Conservation (phyloP, 2,797 vertebrate genomes). For the Threskiornis aethiopicus region DNA sequence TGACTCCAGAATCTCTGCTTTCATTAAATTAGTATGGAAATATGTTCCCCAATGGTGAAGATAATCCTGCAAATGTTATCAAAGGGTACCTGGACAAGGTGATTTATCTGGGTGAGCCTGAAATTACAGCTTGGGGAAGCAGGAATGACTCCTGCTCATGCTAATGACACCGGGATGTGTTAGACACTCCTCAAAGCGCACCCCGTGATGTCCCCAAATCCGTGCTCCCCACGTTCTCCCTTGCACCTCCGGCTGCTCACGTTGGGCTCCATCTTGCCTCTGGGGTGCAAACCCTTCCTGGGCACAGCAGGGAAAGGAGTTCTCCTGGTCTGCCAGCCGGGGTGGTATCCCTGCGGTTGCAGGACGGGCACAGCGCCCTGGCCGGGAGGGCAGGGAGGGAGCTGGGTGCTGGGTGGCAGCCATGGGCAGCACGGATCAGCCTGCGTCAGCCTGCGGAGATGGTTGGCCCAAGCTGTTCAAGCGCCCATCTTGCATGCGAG, state of each 20-base stretch:
- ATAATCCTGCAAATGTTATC: constrained; percentile 44
- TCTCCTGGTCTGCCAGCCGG: background rate
- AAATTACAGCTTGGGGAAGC: constrained; percentile 17
- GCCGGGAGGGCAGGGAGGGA: background rate
- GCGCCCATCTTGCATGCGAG: background rate
- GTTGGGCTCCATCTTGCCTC: background rate
- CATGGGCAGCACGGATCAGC: accelerated
- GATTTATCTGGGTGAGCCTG: background rate
- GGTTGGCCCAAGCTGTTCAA: background rate
- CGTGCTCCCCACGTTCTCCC: background rate
- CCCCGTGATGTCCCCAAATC: background rate
- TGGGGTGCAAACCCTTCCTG: background rate
- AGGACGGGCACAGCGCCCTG: background rate
- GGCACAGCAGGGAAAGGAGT: background rate
- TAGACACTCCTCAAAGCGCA: background rate
- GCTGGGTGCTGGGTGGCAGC: accelerated
- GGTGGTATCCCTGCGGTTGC: background rate
- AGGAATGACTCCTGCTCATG: background rate
- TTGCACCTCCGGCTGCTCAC: background rate
- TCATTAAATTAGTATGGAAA: constrained; percentile 48
- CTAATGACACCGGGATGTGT: background rate
- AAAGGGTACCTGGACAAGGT: background rate
- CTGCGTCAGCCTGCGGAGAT: accelerated
- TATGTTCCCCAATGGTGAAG: background rate
- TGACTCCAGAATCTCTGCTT: constrained; percentile 33